Base-by-base conservation (phyloP, 2,888 invertebrate genomes). In the Gymnocheta viridis region DNA sequence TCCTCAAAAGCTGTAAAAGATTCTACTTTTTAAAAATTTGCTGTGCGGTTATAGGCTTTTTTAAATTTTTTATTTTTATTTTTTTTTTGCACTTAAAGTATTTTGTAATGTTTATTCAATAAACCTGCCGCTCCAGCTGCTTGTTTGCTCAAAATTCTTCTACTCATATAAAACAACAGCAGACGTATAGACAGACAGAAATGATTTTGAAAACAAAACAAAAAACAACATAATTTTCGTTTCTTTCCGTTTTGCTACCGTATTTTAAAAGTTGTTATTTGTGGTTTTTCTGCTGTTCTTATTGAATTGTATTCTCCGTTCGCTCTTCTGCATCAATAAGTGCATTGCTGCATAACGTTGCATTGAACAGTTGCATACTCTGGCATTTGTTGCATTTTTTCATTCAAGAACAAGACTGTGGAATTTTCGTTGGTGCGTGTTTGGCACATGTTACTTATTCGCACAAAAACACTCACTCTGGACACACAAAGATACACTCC, bases 361-460 rank as follows among this genome's bases (percentile, higher is more conserved):
- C 80, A 80, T 62, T 73, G 32, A 79, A 74, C 70, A 77, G 80
- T 84, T 72, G 76, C 80, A 84, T 84, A 73, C 72, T 47, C 38
- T 62, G 60, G 51, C 62, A 77, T 83, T 85, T 81, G 72, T 82
- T 84, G 82, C 62, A 85, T 86, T 86, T 85, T 85, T 86, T 86
- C 85, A 85, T 85, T 86, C 82, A 84, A 85, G 81, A 87, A 90
- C 90, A 90, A 89, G 89, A 88, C 87, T 87, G 86, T 86, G 91
- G 90, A 90, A 90, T 90, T 81, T 84, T 90, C 88, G 87, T 89
- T 90, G 90, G 90, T 91, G 90, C 90, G 90, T 91, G 90, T 90
- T 90, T 88, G 89, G 90, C 90, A 91, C 90, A 90, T 88, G 90
- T 88, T 89, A 87, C 83, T 80, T 77, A 76, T 80, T 80, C 69